Conservation (phyloP, 2,888 invertebrate species). For the Schrankia costaestrigalis region DNA sequence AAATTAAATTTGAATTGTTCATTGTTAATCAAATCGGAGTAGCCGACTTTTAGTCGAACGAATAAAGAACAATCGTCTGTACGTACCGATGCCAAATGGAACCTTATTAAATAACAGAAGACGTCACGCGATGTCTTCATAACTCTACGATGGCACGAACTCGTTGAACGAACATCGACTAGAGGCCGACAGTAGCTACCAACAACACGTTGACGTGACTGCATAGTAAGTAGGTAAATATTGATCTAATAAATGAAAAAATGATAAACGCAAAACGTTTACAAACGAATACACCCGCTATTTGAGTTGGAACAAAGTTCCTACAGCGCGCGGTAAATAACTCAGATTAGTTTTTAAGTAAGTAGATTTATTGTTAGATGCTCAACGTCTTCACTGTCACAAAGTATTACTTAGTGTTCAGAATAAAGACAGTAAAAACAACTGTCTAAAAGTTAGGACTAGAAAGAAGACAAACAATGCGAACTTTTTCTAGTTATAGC, state of each 20-base stretch:
- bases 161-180: conserved; percentile 23
- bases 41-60: too few relatives aligned
- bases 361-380: conserved; percentile 9
- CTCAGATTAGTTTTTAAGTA: conserved; percentile 2
- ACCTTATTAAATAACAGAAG: conserved; percentile 59
- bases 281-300: not conserved
- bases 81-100: conserved; percentile 32
- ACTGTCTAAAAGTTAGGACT: conserved; percentile 55
- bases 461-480: conserved; percentile 60
- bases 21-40: conserved; percentile 26
- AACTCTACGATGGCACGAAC: conserved; percentile 47
- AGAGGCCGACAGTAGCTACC: conserved; percentile 15
- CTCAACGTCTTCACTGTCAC: conserved; percentile 31
- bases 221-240: conserved; percentile 31
- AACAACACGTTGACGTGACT: conserved; percentile 26
- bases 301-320: too few relatives aligned
- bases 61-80: conserved; percentile 36
- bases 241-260: conserved; percentile 30
- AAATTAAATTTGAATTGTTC: conserved; percentile 24
- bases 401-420: conserved; percentile 38
- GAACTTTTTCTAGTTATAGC: conserved; percentile 64
- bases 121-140: conserved; percentile 63
- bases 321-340: conserved; percentile 1
- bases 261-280: conserved; percentile 8
- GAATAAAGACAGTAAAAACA: conserved; percentile 48